Percentiles rank a stretch among this genome's conserved stretches.
Evolutionary conservation across 2,113 vertebrate species (phyloP).

Genomic region (Alligator sinensis): DNA sequence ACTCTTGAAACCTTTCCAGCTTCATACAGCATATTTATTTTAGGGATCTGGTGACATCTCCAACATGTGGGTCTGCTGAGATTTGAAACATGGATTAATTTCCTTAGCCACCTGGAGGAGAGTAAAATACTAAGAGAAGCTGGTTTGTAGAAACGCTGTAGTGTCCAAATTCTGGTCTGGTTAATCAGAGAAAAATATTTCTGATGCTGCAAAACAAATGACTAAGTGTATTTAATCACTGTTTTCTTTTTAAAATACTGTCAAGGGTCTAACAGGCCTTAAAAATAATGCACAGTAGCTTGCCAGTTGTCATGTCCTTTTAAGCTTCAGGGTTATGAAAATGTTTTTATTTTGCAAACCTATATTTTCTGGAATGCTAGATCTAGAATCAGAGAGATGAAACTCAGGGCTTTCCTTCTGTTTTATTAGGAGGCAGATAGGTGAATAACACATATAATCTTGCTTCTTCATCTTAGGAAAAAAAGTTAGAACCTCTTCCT

Average conservation of each 20-base stretch:
- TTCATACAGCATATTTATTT: constrained; percentile 56
- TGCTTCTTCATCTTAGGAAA: not conserved
- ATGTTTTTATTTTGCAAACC: not conserved
- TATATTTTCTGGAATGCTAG: not conserved
- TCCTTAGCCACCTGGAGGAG: constrained; percentile 68
- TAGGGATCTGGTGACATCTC: not conserved
- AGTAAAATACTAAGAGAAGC: constrained; percentile 58
- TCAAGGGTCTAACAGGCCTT: constrained; percentile 1
- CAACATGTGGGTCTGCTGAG: constrained; percentile 52
- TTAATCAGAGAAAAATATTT: constrained; percentile 47
- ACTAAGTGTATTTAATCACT: constrained; percentile 17
- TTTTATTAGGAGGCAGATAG: not conserved
- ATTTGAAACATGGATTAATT: constrained; percentile 68
- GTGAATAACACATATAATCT: not conserved
- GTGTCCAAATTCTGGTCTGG: constrained; percentile 34
- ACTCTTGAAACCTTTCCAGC: constrained; percentile 60
- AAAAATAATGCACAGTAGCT: constrained; percentile 21
- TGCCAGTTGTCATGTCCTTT: not conserved
- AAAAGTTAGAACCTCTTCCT: not conserved
- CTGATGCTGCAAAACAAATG: constrained; percentile 36
- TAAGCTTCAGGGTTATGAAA: not conserved
- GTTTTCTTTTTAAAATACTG: constrained; percentile 38
- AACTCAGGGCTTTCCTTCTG: not conserved
- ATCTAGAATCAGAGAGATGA: not conserved
- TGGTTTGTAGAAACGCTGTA: constrained; percentile 49